Base-by-base conservation (phyloP, 1,140 invertebrate species). In the Scaptomyza pallida region DNA sequence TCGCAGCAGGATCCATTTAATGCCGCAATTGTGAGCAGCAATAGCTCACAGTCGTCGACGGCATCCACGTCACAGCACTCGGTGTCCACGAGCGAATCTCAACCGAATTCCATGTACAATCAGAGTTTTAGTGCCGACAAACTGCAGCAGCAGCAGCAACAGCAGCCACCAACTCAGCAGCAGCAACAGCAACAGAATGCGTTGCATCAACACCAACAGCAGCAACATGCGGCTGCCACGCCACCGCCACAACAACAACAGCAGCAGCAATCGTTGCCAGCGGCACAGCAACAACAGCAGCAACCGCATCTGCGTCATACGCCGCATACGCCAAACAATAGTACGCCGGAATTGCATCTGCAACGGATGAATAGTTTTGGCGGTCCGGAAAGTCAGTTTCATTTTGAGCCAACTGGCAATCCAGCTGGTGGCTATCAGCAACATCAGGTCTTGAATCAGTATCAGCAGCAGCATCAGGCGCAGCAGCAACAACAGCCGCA, bases 81-180 rank as follows among this genome's bases (percentile, higher is more conserved):
- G 48, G 71, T 91, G 23, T 88, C 86, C 17, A 89, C 89, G 55
- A 91, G 80, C 73, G 89, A 91, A 86, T 91, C 89, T 86, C 89
- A 91, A 67, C 89, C 89, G 62, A 89, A 89, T 89, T 91, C 89
- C 82, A 89, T 90, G 52, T 91, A 90, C 68, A 91, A 78, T 82
- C 89, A 89, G 69, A 91, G 73, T 72, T 91, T 91, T 79, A 91
- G 59, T 70, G 79, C 83, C 33, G 89, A 90, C 37, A 90, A 89
- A 33, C 44, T 90, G 55, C 64, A 88, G 17, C 68, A 75, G 12
- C 73, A 77, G 16, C 81, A 64, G 37, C 71, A 75, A 13, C 79
- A 64, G 12, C 77, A 73, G 12, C 77, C 59, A 44, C 8, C 68
- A 65, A 13, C 73, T 30, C 26, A 68, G 13, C 78, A 77, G 23